A percentile compares a stretch with the other conserved stretches of the same genome.
Evolutionary conservation across 2,888 invertebrate genomes (phyloP).

Genomic region (Alcis repandata): DNA sequence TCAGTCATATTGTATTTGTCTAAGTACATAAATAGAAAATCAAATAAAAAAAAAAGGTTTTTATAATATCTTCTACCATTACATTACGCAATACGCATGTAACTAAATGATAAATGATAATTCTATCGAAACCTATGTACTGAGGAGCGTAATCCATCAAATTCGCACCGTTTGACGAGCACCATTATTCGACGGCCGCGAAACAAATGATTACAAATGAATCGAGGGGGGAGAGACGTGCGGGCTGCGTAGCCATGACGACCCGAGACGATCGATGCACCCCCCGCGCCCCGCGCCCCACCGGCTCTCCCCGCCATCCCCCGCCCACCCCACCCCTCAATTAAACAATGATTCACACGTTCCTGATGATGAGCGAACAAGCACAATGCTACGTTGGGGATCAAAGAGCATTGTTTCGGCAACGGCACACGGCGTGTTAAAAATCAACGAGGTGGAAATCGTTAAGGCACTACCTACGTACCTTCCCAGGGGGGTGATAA

Average conservation of each 20-base stretch:
- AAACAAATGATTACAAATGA: slow-evolving; percentile 87
- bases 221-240: slow-evolving; percentile 62
- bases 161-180: slow-evolving; percentile 76
- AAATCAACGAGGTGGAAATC: slow-evolving; percentile 46
- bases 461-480: slow-evolving; percentile 38
- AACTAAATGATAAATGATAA: slow-evolving; percentile 50
- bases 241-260: slow-evolving; percentile 72
- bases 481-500: slow-evolving; percentile 38
- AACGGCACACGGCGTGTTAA: slow-evolving; percentile 39
- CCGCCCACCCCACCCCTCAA: slow-evolving; percentile 67
- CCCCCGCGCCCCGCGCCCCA: slow-evolving; percentile 52
- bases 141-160: slow-evolving; percentile 72
- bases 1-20: too few species aligned
- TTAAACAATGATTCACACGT: slow-evolving; percentile 84
- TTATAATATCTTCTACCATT: neutral
- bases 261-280: slow-evolving; percentile 83
- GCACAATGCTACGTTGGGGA: slow-evolving; percentile 55
- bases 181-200: slow-evolving; percentile 80
- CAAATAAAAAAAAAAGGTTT: neutral
- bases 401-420: slow-evolving; percentile 49
- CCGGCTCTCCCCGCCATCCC: slow-evolving; percentile 59
- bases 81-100: slow-evolving; percentile 3
- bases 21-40: too few species aligned
- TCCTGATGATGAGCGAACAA: slow-evolving; percentile 61
- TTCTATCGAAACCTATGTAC: slow-evolving; percentile 54